These are phyloP conservation scores for Apodemus speciosus DNA, from an alignment of 2,113 vertebrate genomes.

Conservation along the genomic window DNA sequence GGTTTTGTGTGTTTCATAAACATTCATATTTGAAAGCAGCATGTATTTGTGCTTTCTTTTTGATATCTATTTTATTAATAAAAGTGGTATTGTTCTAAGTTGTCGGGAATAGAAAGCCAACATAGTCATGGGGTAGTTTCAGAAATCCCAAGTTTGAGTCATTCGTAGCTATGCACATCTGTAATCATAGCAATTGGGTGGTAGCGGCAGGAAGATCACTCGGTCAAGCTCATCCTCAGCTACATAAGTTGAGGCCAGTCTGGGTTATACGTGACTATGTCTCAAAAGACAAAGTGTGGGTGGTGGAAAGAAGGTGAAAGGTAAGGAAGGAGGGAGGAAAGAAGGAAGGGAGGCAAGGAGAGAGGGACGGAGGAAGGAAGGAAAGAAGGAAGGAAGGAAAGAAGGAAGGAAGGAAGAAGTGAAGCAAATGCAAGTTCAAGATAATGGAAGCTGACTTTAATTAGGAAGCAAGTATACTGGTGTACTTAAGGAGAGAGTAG, in stretches of 20 bases:
- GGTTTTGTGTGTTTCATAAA: slow-evolving; percentile 36
- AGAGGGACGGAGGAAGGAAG: too few species aligned
- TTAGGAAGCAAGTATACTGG: neutral
- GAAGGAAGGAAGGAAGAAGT: too few species aligned
- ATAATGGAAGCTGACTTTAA: slow-evolving; percentile 46
- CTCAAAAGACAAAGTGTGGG: neutral
- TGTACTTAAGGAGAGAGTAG: neutral
- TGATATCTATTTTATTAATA: slow-evolving; percentile 46
- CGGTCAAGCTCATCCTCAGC: neutral
- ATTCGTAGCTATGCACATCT: neutral
- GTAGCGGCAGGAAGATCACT: neutral
- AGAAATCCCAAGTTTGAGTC: slow-evolving; percentile 33
- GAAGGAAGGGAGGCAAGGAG: neutral
- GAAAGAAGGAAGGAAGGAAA: too few species aligned
- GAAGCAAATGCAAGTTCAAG: neutral
- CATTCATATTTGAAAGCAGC: slow-evolving; percentile 53
- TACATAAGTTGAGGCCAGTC: neutral
- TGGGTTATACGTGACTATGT: neutral
- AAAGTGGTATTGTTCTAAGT: slow-evolving; percentile 47
- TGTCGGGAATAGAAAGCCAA: neutral
- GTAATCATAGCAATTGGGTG: neutral
- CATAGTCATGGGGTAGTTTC: neutral
- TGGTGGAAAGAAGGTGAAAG: too few species aligned
- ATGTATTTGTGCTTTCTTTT: slow-evolving; percentile 36
- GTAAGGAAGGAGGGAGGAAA: neutral